These are phyloP conservation scores for Callopanchax toddi DNA, from an alignment of 2,113 vertebrate species.

Conservation along the genomic window DNA sequence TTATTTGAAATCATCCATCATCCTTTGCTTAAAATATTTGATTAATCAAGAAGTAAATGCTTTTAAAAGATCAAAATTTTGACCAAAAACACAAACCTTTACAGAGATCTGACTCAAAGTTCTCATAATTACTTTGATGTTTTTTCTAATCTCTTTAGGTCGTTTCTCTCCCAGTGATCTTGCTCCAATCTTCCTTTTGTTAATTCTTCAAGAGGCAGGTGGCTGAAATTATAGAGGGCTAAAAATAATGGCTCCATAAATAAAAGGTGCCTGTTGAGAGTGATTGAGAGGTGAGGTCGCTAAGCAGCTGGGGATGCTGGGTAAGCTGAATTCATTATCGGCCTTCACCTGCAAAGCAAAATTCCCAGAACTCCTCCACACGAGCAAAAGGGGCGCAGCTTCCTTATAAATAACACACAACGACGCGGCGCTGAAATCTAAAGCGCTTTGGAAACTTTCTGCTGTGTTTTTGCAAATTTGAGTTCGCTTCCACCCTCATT, in stretches of 20 bases:
- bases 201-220: constrained; percentile 63
- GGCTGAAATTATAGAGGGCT: constrained; percentile 69
- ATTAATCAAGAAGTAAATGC: too few relatives aligned
- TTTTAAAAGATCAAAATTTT: too few relatives aligned
- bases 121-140: background rate
- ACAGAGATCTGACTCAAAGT: background rate
- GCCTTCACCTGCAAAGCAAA: constrained; percentile 35
- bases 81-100: too few relatives aligned
- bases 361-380: constrained; percentile 35
- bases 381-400: constrained; percentile 17
- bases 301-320: constrained; percentile 56
- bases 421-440: background rate
- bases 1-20: too few relatives aligned
- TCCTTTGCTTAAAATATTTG: too few relatives aligned
- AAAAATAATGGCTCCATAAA: constrained; percentile 78
- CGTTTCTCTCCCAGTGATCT: background rate
- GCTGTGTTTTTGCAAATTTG: constrained; percentile 35
- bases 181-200: constrained; percentile 24
- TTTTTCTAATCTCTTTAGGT: constrained; percentile 2
- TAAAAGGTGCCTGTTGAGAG: constrained; percentile 68
- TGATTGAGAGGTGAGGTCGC: constrained; percentile 70
- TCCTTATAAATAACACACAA: constrained; percentile 34
- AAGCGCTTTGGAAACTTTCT: constrained; percentile 21
- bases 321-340: constrained; percentile 63
- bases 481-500: constrained; percentile 52